phyloP scores from a whole-genome alignment of 1,140 invertebrate genomes.

The Grapholita molesta region DNA sequence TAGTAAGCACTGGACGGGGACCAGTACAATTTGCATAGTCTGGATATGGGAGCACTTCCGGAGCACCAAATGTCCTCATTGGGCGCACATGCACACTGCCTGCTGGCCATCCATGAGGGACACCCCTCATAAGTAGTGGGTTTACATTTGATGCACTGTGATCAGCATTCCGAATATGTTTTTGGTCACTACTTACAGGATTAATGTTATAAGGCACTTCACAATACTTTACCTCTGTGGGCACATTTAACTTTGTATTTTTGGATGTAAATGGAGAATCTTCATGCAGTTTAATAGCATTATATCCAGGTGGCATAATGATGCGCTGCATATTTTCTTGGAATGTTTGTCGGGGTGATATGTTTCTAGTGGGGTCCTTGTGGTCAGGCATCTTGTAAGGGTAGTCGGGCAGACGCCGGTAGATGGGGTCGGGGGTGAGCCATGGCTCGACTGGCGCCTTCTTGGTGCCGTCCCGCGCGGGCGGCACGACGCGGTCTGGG shows the following conservation, averaged over 20 bases:
- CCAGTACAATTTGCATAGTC: slow-evolving; percentile 54
- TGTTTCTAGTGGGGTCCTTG: slow-evolving; percentile 61
- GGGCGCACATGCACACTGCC: slow-evolving; percentile 45
- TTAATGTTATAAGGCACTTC: slow-evolving; percentile 72
- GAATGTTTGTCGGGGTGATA: slow-evolving; percentile 76
- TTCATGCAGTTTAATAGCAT: slow-evolving; percentile 54
- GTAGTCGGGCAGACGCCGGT: slow-evolving; percentile 54
- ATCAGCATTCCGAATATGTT: slow-evolving; percentile 54
- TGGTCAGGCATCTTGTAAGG: slow-evolving; percentile 54
- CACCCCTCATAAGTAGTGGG: slow-evolving; percentile 36
- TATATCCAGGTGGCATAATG: slow-evolving; percentile 64
- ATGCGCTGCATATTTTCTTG: slow-evolving; percentile 76
- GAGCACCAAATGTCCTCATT: slow-evolving; percentile 50
- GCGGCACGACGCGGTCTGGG: slow-evolving; percentile 61
- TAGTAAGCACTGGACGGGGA: slow-evolving; percentile 46
- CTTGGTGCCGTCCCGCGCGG: slow-evolving; percentile 38
- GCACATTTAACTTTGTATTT: slow-evolving; percentile 53
- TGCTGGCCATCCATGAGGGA: slow-evolving; percentile 50
- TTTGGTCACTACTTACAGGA: slow-evolving; percentile 55
- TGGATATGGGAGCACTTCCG: slow-evolving; percentile 59
- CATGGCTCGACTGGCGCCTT: slow-evolving; percentile 52
- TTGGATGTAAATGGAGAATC: slow-evolving; percentile 44
- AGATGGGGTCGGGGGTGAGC: slow-evolving; percentile 46
- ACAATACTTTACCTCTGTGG: slow-evolving; percentile 64
- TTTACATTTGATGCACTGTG: slow-evolving; percentile 51